Evolutionary conservation across 2,113 vertebrate genomes (phyloP).

Genomic region (Lophius piscatorius): DNA sequence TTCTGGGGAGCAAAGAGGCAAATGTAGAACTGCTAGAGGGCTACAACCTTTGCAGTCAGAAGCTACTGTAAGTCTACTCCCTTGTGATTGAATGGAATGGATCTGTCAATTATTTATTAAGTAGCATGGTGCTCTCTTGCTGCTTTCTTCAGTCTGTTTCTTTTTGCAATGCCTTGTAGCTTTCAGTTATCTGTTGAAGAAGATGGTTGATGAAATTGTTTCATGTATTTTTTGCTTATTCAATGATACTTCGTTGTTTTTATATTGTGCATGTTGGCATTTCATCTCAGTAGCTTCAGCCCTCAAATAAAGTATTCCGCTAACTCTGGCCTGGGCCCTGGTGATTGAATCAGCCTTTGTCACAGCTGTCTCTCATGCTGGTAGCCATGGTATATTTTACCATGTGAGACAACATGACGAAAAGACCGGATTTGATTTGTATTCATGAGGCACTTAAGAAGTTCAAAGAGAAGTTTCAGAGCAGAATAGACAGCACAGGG

Average conservation of each 20-base stretch:
- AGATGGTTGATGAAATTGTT: slow-evolving; percentile 55
- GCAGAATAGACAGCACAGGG: background rate
- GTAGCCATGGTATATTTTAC: slow-evolving; percentile 57
- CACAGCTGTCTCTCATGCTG: slow-evolving; percentile 58
- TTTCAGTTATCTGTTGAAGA: slow-evolving; percentile 52
- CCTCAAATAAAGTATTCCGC: slow-evolving; percentile 53
- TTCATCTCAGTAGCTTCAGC: slow-evolving; percentile 52
- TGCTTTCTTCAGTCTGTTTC: slow-evolving; percentile 27
- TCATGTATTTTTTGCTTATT: slow-evolving; percentile 36
- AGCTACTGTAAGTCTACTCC: slow-evolving; percentile 16
- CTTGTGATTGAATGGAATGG: slow-evolving; percentile 62
- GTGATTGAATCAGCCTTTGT: slow-evolving; percentile 63
- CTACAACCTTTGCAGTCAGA: slow-evolving; percentile 50
- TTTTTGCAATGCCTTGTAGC: slow-evolving; percentile 52
- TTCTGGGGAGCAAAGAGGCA: slow-evolving; percentile 10
- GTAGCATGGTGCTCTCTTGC: slow-evolving; percentile 64
- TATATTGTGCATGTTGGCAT: slow-evolving; percentile 33
- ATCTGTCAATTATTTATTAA: slow-evolving; percentile 74
- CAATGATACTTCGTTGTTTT: slow-evolving; percentile 60
- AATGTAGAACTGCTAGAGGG: slow-evolving; percentile 31
- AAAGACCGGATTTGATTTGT: slow-evolving; percentile 66
- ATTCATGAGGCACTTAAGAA: slow-evolving; percentile 62
- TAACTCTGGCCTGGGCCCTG: slow-evolving; percentile 20
- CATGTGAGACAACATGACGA: slow-evolving; percentile 68
- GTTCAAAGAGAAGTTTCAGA: slow-evolving; percentile 67